phyloP scores from a whole-genome alignment of 2,797 vertebrate species.

The Triplophysa bombifrons region DNA sequence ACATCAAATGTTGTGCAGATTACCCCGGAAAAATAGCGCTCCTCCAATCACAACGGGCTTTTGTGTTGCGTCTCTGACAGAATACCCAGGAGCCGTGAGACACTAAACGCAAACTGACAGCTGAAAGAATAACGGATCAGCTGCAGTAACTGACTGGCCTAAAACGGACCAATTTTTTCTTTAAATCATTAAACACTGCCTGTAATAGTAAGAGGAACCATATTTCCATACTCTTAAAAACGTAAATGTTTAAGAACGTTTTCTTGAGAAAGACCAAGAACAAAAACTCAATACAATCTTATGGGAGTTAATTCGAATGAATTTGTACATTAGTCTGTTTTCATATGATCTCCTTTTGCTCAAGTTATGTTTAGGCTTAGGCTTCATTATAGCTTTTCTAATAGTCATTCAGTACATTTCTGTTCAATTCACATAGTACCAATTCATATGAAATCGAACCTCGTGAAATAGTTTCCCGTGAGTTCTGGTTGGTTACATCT shows the following conservation, averaged over 20 bases:
- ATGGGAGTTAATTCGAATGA: too few species aligned
- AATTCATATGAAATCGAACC: too few species aligned
- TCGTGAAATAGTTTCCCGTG: too few species aligned
- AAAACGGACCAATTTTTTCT: slow-evolving; percentile 62
- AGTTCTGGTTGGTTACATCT: background rate
- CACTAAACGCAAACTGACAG: slow-evolving; percentile 78
- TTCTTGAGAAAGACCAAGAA: too few species aligned
- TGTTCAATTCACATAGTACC: too few species aligned
- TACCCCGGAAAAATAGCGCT: slow-evolving; percentile 59
- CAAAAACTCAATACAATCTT: too few species aligned
- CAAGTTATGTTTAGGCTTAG: too few species aligned
- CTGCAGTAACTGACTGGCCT: slow-evolving; percentile 61
- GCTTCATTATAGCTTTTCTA: too few species aligned
- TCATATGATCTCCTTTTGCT: too few species aligned
- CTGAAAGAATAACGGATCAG: slow-evolving; percentile 71
- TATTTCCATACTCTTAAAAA: background rate
- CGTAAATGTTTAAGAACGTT: background rate
- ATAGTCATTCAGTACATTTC: too few species aligned
- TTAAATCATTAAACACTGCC: slow-evolving; percentile 53
- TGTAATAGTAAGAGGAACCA: slow-evolving; percentile 5
- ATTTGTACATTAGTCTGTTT: too few species aligned
- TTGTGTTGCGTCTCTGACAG: slow-evolving; percentile 62
- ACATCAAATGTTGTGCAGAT: slow-evolving; percentile 65
- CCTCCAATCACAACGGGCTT: slow-evolving; percentile 63
- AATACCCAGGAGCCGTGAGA: slow-evolving; percentile 64